Percentiles rank a stretch among this genome's conserved stretches.
Conservation (phyloP, 2,113 vertebrate genomes). For the Amazona vittata region DNA sequence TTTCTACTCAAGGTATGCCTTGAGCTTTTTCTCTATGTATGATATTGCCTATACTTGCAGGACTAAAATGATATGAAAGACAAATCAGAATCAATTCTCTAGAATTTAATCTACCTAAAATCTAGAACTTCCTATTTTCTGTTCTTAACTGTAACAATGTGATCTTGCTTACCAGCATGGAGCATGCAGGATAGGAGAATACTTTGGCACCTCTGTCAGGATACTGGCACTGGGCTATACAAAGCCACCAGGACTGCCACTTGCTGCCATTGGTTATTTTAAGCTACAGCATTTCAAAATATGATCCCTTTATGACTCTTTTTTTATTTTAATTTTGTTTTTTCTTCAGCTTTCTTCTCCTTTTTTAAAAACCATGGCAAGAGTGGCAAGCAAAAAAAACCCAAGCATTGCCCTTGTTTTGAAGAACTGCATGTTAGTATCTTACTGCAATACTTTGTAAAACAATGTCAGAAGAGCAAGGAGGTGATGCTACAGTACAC, state of each 20-base stretch:
- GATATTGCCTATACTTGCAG: background rate
- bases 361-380: background rate
- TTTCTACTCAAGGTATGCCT: background rate
- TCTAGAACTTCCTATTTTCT: background rate
- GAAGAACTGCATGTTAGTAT: background rate
- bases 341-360: background rate
- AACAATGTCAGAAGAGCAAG: background rate
- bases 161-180: background rate
- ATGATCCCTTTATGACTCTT: background rate
- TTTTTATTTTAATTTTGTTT: background rate
- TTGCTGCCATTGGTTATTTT: background rate
- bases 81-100: background rate
- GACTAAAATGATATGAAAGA: background rate
- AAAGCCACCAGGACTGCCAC: background rate
- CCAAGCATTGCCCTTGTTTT: background rate
- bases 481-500: background rate
- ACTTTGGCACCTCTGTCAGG: background rate
- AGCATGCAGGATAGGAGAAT: background rate
- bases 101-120: background rate
- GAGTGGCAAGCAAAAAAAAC: background rate
- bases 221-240: background rate
- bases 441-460: background rate
- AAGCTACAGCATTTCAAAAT: background rate
- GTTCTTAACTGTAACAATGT: background rate
- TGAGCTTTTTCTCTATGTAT: background rate